Evolutionary conservation across 2,797 vertebrate species (phyloP), one percentile per base, ranked within the genome.

Genomic region (Bovichtus variegatus): DNA sequence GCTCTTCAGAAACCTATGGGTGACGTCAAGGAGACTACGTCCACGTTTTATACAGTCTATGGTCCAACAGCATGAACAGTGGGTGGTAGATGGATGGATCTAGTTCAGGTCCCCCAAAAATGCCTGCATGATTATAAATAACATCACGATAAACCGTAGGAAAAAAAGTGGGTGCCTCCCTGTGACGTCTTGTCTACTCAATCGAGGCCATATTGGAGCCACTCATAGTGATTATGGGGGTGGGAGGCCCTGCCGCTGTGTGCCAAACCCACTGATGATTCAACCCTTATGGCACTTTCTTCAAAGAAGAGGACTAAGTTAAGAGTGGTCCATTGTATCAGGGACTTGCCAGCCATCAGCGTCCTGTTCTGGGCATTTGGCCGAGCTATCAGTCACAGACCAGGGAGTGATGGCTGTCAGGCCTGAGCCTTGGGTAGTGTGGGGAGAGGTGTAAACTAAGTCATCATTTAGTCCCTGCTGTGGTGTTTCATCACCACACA

Each of bases 381-480:
- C 78, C 82, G 9, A 81, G n/a, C 6, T 67, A n/a, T 55, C 81
- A 40, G 78, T 83, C 80, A 84, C 68, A 71, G 49, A 80, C 76
- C 78, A 76, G 11, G 18, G 68, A 76, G n/a, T 19, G 65, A 76
- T 29, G 50, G 72, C 40, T 43, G 72, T 62, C 46, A 21, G 70
- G 62, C 67, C 64, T 15, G 68, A 63, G 82, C 66, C 27, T 47
- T 21, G 61, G 46, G 38, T 81, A 76, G 72, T 57, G 89, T 93
- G 76, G 92, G 91, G 79, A 65, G 87, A 88, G 59, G 87, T 80
- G 89, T 71, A 66, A 87, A 89, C 47, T 19, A 81, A 90, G 86
- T 91, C 81, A 84, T 91, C 85, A 76, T 85, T 62, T 78, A 74
- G 85, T 86, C 91, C 90, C 92, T 13, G 36, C 85, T 75, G 88